Percentiles rank a stretch among this genome's conserved stretches.
Evolutionary conservation across 2,797 vertebrate genomes (phyloP).

Genomic region (Danio jaintianensis): DNA sequence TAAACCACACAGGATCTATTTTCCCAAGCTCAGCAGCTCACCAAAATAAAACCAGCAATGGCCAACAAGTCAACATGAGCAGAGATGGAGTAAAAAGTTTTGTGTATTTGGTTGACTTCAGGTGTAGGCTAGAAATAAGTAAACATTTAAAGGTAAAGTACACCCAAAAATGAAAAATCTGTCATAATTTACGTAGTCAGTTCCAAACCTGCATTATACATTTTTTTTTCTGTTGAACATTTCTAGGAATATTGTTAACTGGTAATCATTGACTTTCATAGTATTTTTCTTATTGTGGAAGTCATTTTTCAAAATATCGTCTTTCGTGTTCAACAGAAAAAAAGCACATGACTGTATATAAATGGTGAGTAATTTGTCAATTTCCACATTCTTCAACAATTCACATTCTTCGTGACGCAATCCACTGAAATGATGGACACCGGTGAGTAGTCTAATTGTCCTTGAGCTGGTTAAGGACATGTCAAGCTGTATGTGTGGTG

Average conservation of each 20-base stretch:
- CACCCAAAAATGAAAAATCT: no score
- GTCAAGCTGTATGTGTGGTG: slow-evolving; percentile 21
- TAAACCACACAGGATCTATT: slow-evolving; percentile 66
- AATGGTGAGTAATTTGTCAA: no score
- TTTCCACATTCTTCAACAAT: not conserved
- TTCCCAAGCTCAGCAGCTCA: slow-evolving; percentile 77
- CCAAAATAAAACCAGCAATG: slow-evolving; percentile 68
- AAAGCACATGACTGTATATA: no score
- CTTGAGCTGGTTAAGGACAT: slow-evolving; percentile 16
- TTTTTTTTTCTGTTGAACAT: no score
- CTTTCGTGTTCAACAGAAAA: no score
- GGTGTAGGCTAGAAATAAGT: slow-evolving; percentile 58
- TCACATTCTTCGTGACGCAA: not conserved
- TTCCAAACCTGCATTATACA: no score
- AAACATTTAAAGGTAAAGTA: no score
- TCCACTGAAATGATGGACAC: not conserved
- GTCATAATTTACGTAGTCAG: no score
- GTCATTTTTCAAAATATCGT: no score
- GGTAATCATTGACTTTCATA: no score
- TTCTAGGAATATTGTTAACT: no score
- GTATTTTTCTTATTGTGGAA: no score
- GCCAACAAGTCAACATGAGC: slow-evolving; percentile 50
- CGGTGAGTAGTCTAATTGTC: slow-evolving; percentile 13
- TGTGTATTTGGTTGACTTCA: slow-evolving; percentile 7
- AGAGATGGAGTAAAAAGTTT: slow-evolving; percentile 49